Percentiles rank a stretch among this genome's conserved stretches.
These are phyloP conservation scores for Ceratina calcarata DNA, from an alignment of 1,140 invertebrate genomes.

Conservation along the genomic window DNA sequence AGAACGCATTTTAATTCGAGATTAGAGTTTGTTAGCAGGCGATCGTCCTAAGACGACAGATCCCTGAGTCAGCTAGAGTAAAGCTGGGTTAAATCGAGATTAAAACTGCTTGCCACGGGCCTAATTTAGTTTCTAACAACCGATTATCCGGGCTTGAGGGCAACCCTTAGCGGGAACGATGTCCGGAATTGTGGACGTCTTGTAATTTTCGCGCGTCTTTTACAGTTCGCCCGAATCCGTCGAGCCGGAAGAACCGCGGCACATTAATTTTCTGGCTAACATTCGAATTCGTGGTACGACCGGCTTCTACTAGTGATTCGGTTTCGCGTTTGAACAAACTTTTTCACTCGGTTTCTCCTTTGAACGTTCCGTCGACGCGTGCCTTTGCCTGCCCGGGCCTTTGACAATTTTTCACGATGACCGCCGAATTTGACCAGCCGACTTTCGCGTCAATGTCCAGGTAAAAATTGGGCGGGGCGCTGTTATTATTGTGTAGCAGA, in stretches of 20 bases:
- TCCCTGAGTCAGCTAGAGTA: slow-evolving; percentile 17
- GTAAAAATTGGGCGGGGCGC: neutral
- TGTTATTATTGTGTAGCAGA: neutral
- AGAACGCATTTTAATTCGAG: slow-evolving; percentile 66
- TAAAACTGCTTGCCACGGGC: slow-evolving; percentile 50
- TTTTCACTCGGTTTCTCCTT: neutral
- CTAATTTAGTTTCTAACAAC: slow-evolving; percentile 74
- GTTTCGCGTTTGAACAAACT: neutral
- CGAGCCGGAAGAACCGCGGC: neutral
- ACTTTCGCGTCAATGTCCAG: neutral
- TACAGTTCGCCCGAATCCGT: neutral
- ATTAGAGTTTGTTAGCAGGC: slow-evolving; percentile 63
- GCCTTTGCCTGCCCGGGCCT: slow-evolving; percentile 6
- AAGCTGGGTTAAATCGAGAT: slow-evolving; percentile 63
- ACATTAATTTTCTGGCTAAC: slow-evolving; percentile 41
- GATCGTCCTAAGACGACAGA: slow-evolving; percentile 36
- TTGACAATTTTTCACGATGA: neutral
- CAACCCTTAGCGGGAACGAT: slow-evolving; percentile 44
- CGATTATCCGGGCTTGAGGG: slow-evolving; percentile 54
- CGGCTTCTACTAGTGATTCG: neutral
- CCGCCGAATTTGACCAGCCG: neutral
- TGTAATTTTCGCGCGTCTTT: slow-evolving; percentile 27
- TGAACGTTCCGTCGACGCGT: slow-evolving; percentile 14
- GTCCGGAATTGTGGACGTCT: neutral
- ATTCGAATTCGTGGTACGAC: neutral